Evolutionary conservation across 2,888 invertebrate species (phyloP), one percentile per base, ranked within the genome.

Genomic region (Cyaniris semiargus): DNA sequence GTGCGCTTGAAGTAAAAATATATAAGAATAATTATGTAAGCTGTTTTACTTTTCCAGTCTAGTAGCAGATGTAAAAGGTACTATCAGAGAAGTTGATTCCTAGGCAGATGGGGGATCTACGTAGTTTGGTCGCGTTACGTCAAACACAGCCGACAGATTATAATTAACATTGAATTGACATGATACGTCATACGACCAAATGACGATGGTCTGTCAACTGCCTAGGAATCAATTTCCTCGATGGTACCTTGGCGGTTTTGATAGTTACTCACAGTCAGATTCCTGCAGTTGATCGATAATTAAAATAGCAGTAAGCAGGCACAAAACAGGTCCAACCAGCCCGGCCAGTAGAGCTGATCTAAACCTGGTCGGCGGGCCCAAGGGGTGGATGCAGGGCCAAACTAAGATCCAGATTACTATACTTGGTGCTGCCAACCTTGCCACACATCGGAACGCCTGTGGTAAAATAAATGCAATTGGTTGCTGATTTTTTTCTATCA

Each of bases 231-330:
- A 48, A 48, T 48, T 13, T 48, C 13, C 48, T 48, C 15, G 4
- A 48, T 15, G 48, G 48, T 48, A 48, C 48, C 3, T 48, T 38
- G 38, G 38, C 3, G 38, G 38, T 38, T 48, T 48, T 75, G 18
- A 34, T n/a, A 6, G n/a, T 18, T 31, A 87, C 89, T 83, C 71
- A 93, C 93, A 89, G 0, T 86, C 83, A 0, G 92, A 84, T 18
- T 88, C 87, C 77, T 91, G 87, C 80, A 93, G 88, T 34, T 90
- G 89, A 0, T 91, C 92, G 1, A 92, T 86, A 80, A 93, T 80
- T 5, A 90, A 89, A 3, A 88, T 38, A 3, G 84, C 84, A 7
- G 90, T 88, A 77, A 90, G 83, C 48, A 87, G 77, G 1, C 88
- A 86, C 86, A 93, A 92, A 18, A 91, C 84, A 1, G 93, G 89